These are phyloP conservation scores for Labeo rohita DNA, from an alignment of 2,113 vertebrate species.

Conservation along the genomic window DNA sequence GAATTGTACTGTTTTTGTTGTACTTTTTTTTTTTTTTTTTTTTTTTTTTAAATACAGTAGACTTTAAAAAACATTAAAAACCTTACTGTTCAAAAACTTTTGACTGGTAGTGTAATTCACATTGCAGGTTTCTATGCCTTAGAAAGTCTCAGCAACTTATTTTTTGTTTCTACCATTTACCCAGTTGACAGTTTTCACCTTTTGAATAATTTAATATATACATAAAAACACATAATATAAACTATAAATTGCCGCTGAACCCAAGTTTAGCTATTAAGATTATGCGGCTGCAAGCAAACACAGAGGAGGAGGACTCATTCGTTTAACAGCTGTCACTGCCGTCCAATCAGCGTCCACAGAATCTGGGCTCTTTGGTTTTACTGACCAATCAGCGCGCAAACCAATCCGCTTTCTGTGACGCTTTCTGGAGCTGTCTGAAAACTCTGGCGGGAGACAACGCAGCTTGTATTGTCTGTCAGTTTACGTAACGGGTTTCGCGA, in stretches of 20 bases:
- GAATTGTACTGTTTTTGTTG: no score
- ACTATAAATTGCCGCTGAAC: background rate
- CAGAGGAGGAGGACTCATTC: background rate
- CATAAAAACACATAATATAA: no score
- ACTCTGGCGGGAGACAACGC: slow-evolving; percentile 59
- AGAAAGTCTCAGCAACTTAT: no score
- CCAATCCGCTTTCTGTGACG: slow-evolving; percentile 1
- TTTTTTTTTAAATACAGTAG: no score
- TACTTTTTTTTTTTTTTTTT: no score
- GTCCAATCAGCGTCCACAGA: slow-evolving; percentile 47
- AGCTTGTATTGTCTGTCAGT: background rate
- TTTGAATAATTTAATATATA: no score
- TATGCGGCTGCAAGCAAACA: background rate
- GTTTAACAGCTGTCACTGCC: background rate
- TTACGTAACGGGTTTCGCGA: background rate
- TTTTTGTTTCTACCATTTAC: no score
- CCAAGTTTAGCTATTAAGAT: background rate
- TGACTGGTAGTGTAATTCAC: no score
- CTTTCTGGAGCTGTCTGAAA: slow-evolving; percentile 44
- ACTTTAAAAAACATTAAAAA: no score
- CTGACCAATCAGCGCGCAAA: slow-evolving; percentile 54
- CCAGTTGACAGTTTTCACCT: no score
- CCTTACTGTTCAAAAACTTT: no score
- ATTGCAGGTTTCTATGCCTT: no score
- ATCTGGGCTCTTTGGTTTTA: background rate